Percentiles rank a stretch among this genome's conserved stretches.
These are phyloP conservation scores for Drosophila nasuta DNA, from an alignment of 1,140 invertebrate genomes.

Conservation along the genomic window DNA sequence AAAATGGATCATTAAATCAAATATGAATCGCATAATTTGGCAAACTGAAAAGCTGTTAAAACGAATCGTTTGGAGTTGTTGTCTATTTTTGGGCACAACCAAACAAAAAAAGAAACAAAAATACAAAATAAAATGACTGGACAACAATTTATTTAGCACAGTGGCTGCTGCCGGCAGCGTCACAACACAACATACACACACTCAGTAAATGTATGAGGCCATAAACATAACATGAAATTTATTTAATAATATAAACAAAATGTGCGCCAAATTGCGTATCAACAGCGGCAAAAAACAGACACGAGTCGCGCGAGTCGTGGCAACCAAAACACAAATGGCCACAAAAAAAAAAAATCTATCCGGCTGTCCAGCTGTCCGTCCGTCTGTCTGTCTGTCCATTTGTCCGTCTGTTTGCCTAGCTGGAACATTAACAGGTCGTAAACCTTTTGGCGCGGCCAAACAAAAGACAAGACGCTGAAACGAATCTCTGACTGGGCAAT, in stretches of 20 bases:
- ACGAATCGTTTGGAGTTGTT: conserved; percentile 6
- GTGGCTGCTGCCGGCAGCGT: conserved; percentile 25
- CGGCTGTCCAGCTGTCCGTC: conserved; percentile 29
- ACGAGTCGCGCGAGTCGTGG: conserved; percentile 11
- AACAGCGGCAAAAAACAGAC: conserved; percentile 36
- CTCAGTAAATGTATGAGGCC: conserved; percentile 9
- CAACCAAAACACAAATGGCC: neutral
- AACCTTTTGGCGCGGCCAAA: conserved; percentile 79
- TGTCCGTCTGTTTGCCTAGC: conserved; percentile 68
- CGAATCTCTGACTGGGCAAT: conserved; percentile 60
- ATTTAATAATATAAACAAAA: conserved; percentile 82
- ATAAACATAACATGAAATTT: conserved; percentile 76
- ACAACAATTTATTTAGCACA: conserved; percentile 51
- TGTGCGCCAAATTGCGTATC: conserved; percentile 82
- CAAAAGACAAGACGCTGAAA: conserved; percentile 79
- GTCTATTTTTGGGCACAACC: conserved; percentile 10
- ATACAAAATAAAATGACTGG: conserved; percentile 22
- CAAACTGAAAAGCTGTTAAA: conserved; percentile 29
- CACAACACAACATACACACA: conserved; percentile 17
- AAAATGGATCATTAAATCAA: conserved; percentile 39
- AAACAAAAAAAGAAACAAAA: no score
- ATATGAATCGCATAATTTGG: conserved; percentile 43
- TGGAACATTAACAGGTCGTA: conserved; percentile 82
- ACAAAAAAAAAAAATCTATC: conserved; percentile 28
- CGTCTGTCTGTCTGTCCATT: conserved; percentile 13